Conservation (phyloP, 1,140 invertebrate genomes). For the Zeugodacus cucurbitae region DNA sequence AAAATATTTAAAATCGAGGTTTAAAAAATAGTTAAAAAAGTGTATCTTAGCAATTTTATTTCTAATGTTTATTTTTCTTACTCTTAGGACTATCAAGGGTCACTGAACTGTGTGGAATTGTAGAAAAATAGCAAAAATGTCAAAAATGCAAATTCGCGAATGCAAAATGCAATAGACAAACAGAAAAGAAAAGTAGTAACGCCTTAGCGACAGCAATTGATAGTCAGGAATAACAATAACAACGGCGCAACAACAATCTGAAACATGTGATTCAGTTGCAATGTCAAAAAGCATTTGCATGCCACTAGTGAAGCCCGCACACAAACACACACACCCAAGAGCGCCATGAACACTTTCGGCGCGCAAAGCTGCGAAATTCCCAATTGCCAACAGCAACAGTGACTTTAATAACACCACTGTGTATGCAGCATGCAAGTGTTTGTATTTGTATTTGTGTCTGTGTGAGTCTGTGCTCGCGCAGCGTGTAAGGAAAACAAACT, state of each 20-base stretch:
- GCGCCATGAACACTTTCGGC: neutral
- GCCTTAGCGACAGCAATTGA: neutral
- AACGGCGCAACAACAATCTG: neutral
- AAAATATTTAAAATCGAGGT: no score
- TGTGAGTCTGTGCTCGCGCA: neutral
- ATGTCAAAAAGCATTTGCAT: neutral
- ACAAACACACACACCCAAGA: neutral
- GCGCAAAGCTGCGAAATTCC: neutral
- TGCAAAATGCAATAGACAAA: neutral
- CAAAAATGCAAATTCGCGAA: neutral
- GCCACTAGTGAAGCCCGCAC: neutral
- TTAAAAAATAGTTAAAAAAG: no score
- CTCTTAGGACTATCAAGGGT: neutral
- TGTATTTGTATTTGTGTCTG: neutral
- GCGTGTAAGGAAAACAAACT: neutral
- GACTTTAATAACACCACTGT: neutral
- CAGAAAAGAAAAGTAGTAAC: neutral
- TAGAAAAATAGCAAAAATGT: neutral
- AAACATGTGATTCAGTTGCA: neutral
- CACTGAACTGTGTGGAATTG: neutral
- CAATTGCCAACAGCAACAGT: conserved; percentile 7
- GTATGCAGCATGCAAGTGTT: neutral
- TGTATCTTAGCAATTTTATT: no score
- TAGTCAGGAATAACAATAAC: neutral
- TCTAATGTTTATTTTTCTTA: neutral